Evolutionary conservation across 30 jellyfish, hydroid and myxozoan genomes (phyloP), one percentile per base, ranked within the genome.

Genomic region (Sanderia malayensis): DNA sequence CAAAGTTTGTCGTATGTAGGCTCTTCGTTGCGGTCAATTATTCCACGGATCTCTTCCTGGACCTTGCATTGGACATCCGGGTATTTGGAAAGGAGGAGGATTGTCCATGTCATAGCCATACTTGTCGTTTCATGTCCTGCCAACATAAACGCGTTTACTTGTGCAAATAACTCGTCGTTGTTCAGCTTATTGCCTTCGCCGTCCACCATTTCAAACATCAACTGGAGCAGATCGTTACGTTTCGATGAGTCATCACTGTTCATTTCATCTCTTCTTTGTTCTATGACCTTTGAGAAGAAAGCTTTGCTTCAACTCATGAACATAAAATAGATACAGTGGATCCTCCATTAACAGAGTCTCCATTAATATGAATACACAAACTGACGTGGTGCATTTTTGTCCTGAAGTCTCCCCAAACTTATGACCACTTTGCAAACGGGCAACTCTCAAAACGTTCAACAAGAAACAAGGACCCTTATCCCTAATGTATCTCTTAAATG

Each of bases 41-140:
- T 31, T 21, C 49, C 66, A 27, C 46, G 30, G 1, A 76, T 47
- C 30, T 76, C 87, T 0, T 45, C 31, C 21, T 44, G 71, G 6
- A 46, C 67, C 44, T 76, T 76, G 26, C 45, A 65, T 47, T 76
- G 87, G 18, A 58, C 46, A 1, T 76, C 64, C 17, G 46, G 80
- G 23, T 60, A 44, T 58, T 76, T 76, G 31, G 74, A 31, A 13
- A 63, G 27, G 7, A 63, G 75, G 18, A 63, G 75, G 30, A 63
- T 63, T 0, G 75, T 2, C 75, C 75, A 63, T 1, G 60, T 63
- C 57, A 63, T 2, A 24, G 75, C 10, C 23, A 10, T 63, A 55
- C 75, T 63, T 25, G 75, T 63, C 30, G 75, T 63, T 30, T 63
- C 75, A 24, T 63, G 57, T 0, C 75, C 75, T 27, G 60, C 75